Percentiles rank a stretch among this genome's conserved stretches.
Conservation (phyloP, 2,797 vertebrate genomes). For the Etheostoma nigrum region DNA sequence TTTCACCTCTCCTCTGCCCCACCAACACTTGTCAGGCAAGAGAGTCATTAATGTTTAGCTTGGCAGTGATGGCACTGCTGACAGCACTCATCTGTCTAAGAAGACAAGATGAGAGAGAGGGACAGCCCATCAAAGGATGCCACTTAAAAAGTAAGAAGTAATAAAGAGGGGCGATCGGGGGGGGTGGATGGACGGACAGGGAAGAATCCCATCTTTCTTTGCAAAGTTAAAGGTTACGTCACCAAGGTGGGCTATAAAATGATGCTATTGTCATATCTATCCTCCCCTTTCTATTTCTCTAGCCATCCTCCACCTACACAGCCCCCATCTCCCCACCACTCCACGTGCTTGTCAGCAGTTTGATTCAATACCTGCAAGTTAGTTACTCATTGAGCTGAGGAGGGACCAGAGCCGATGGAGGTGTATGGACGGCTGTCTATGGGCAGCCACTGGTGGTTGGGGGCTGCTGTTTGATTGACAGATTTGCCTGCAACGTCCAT, state of each 20-base stretch:
- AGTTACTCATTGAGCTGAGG: constrained; percentile 86
- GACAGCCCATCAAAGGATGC: constrained; percentile 76
- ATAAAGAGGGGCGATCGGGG: constrained; percentile 8
- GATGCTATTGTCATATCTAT: constrained; percentile 74
- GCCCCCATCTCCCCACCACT: constrained; percentile 40
- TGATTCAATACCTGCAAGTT: constrained; percentile 86
- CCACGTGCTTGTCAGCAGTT: constrained; percentile 80
- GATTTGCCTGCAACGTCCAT: constrained; percentile 82
- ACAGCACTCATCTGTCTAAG: constrained; percentile 83
- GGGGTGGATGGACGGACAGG: constrained; percentile 33
- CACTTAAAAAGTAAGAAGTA: constrained; percentile 64
- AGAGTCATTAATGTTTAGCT: constrained; percentile 87
- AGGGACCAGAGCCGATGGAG: constrained; percentile 71
- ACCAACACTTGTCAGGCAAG: constrained; percentile 76
- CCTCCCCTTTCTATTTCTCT: constrained; percentile 61
- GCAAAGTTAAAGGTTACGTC: constrained; percentile 75
- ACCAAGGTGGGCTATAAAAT: constrained; percentile 75
- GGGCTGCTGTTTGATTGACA: constrained; percentile 79
- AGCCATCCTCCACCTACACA: constrained; percentile 80
- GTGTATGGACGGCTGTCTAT: constrained; percentile 78
- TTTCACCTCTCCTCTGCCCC: constrained; percentile 73
- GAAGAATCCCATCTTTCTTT: constrained; percentile 52
- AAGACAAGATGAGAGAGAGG: constrained; percentile 76
- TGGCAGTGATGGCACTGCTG: constrained; percentile 73
- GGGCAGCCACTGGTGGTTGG: constrained; percentile 59